Percentiles rank a stretch among this genome's conserved stretches.
Evolutionary conservation across 2,797 vertebrate genomes (phyloP).

Genomic region (Rhynchonycteris naso): DNA sequence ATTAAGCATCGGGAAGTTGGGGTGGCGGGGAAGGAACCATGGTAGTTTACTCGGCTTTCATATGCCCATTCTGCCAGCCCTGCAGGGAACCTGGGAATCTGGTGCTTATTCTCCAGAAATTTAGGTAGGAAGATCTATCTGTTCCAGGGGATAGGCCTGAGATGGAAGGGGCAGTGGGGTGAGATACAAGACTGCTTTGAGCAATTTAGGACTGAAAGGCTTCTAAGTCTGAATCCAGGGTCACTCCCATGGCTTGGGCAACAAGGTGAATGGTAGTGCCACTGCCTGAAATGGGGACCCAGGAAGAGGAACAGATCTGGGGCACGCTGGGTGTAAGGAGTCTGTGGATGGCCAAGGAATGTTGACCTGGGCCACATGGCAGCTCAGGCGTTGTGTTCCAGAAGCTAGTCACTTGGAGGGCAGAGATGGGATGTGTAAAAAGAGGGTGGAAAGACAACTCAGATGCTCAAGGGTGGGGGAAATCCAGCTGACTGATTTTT

Average conservation of each 20-base stretch:
- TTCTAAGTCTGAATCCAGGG: neutral
- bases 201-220: neutral
- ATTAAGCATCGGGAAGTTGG: neutral
- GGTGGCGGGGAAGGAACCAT: neutral
- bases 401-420: neutral
- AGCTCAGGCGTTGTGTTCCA: neutral
- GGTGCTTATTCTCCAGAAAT: neutral
- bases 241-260: neutral
- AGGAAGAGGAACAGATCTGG: neutral
- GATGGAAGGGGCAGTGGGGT: too few species aligned
- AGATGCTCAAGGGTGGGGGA: neutral
- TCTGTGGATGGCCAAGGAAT: neutral
- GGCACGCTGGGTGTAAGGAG: neutral
- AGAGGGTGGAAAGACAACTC: neutral
- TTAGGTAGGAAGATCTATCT: neutral
- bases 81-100: neutral
- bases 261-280: neutral
- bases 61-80: neutral
- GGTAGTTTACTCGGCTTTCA: neutral
- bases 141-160: neutral
- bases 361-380: neutral
- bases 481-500: neutral
- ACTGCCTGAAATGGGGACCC: neutral
- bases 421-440: neutral
- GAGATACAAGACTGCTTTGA: neutral